A percentile compares a stretch with the other conserved stretches of the same genome.
Evolutionary conservation across 2,797 vertebrate species (phyloP).

Genomic region (Onychomys leucogaster): DNA sequence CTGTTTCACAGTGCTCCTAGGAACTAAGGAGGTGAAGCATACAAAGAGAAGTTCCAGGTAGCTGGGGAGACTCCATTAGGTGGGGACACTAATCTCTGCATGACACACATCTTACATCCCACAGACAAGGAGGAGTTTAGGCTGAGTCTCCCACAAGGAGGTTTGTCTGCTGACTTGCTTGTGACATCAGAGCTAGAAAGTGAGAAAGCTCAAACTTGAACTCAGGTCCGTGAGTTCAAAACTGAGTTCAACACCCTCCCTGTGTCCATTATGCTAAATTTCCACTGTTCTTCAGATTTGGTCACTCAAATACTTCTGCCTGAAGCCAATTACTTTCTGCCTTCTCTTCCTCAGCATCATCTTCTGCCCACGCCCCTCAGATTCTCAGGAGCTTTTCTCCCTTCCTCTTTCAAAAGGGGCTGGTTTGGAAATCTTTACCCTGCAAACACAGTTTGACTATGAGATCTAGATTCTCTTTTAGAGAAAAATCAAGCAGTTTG

Average conservation of each 20-base stretch:
- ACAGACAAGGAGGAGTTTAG: not conserved
- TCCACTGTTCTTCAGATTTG: not conserved
- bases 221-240: not conserved
- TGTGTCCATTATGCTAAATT: not conserved
- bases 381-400: not conserved
- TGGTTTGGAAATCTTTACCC: constrained; percentile 13
- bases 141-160: not conserved
- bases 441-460: constrained; percentile 57
- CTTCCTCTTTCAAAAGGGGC: not conserved
- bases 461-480: constrained; percentile 77
- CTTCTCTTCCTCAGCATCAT: not conserved
- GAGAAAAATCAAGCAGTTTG: constrained; percentile 85
- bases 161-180: not conserved
- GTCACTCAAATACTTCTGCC: not conserved
- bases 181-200: not conserved
- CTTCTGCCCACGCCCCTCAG: not conserved
- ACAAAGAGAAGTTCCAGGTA: not conserved
- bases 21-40: not conserved
- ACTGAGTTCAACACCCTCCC: not conserved
- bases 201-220: not conserved
- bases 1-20: not conserved
- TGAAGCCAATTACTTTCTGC: not conserved
- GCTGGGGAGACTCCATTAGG: not conserved
- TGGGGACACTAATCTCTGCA: not conserved
- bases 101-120: not conserved